phyloP scores from a whole-genome alignment of 2,888 invertebrate species.

The Podabrus alpinus region DNA sequence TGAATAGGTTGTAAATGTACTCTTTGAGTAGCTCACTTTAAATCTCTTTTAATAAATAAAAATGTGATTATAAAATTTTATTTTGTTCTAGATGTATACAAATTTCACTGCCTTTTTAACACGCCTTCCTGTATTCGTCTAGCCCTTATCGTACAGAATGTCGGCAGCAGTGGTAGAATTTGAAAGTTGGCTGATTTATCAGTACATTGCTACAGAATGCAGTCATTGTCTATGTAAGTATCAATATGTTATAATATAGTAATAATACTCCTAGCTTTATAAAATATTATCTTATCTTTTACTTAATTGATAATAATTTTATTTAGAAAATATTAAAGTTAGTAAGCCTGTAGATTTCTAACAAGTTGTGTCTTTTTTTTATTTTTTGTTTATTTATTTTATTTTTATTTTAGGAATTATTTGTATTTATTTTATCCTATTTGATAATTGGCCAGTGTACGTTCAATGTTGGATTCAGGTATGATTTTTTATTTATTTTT shows the following conservation, averaged over 20 bases:
- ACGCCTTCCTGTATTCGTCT: constrained; percentile 14
- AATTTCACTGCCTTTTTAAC: constrained; percentile 12
- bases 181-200: constrained; percentile 73
- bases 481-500: constrained; percentile 57
- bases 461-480: constrained; percentile 62
- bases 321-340: not conserved
- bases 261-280: constrained; percentile 5
- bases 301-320: not conserved
- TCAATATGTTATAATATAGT: not conserved
- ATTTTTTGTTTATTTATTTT: constrained; percentile 44
- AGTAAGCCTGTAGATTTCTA: not conserved
- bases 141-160: constrained; percentile 8
- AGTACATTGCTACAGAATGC: constrained; percentile 70
- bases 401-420: constrained; percentile 54
- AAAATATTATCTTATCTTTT: constrained; percentile 12
- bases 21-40: not conserved
- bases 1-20: not conserved
- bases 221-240: constrained; percentile 70
- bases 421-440: constrained; percentile 50
- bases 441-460: constrained; percentile 38
- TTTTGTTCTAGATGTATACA: constrained; percentile 11
- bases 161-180: constrained; percentile 53
- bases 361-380: constrained; percentile 18
- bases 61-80: not conserved
- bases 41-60: not conserved